A percentile compares a stretch with the other conserved stretches of the same genome.
Evolutionary conservation across 1,140 invertebrate genomes (phyloP).

Genomic region (Conus betulinus): DNA sequence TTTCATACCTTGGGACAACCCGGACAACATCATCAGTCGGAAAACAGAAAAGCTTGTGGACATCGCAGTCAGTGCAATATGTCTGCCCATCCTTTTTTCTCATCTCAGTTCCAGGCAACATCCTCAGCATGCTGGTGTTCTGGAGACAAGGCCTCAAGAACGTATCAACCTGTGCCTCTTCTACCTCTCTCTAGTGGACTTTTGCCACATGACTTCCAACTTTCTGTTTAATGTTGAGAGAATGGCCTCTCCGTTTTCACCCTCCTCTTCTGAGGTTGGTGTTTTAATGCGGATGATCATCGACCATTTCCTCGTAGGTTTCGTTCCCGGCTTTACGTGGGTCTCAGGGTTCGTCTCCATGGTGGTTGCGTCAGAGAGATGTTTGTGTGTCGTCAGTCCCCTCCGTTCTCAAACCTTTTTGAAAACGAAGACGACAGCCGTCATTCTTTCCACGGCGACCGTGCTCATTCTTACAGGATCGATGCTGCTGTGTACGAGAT

Average conservation of each 20-base stretch:
- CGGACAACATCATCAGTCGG: neutral
- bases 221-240: neutral
- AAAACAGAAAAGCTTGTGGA: neutral
- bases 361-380: too few species aligned
- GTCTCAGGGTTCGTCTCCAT: too few species aligned
- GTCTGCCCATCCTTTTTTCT: neutral
- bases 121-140: conserved; percentile 7
- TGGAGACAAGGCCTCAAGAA: neutral
- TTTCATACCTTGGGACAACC: conserved; percentile 8
- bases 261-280: too few species aligned
- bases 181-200: neutral
- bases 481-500: too few species aligned
- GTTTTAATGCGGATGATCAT: too few species aligned
- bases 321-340: too few species aligned
- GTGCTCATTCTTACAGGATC: too few species aligned
- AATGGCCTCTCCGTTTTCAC: neutral
- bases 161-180: conserved; percentile 19
- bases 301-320: too few species aligned
- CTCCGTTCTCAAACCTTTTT: too few species aligned
- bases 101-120: conserved; percentile 15
- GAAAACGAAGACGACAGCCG: too few species aligned
- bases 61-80: neutral
- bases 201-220: neutral
- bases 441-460: too few species aligned
- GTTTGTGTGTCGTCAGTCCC: too few species aligned